Evolutionary conservation across 2,797 vertebrate species (phyloP).

Genomic region (Epinephelus awoara): DNA sequence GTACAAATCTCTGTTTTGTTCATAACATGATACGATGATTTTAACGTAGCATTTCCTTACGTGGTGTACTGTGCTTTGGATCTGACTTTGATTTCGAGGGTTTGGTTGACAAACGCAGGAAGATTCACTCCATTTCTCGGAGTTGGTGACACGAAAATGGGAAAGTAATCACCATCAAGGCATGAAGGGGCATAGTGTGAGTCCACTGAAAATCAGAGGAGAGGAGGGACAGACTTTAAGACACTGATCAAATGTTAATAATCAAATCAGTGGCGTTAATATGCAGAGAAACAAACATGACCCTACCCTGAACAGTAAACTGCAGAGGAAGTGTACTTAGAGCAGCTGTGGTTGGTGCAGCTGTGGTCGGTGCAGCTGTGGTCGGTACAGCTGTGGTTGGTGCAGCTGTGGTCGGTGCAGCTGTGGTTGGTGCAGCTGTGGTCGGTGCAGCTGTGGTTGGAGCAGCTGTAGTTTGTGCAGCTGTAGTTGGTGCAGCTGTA

Average conservation of each 20-base stretch:
- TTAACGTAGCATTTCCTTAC: slow-evolving; percentile 23
- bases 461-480: fast-evolving
- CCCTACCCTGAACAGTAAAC: slow-evolving; percentile 17
- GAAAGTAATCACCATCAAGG: slow-evolving; percentile 60
- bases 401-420: neutral
- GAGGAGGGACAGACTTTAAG: neutral
- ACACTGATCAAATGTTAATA: neutral
- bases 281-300: neutral
- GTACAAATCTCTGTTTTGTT: too few species aligned
- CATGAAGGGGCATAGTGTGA: slow-evolving; percentile 2
- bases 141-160: slow-evolving; percentile 57
- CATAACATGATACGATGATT: neutral
- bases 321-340: slow-evolving; percentile 46
- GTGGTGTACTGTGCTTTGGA: slow-evolving; percentile 29
- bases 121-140: slow-evolving; percentile 42
- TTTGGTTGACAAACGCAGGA: slow-evolving; percentile 40
- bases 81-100: slow-evolving; percentile 51
- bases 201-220: slow-evolving; percentile 39
- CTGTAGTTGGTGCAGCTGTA: neutral
- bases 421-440: too few species aligned
- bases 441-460: neutral
- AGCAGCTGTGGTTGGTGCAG: neutral
- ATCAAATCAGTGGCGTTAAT: neutral
- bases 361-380: fast-evolving
- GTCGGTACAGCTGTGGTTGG: neutral